Percentiles rank a stretch among this genome's conserved stretches.
Conservation (phyloP, 2,888 invertebrate species). For the Encarsia formosa region DNA sequence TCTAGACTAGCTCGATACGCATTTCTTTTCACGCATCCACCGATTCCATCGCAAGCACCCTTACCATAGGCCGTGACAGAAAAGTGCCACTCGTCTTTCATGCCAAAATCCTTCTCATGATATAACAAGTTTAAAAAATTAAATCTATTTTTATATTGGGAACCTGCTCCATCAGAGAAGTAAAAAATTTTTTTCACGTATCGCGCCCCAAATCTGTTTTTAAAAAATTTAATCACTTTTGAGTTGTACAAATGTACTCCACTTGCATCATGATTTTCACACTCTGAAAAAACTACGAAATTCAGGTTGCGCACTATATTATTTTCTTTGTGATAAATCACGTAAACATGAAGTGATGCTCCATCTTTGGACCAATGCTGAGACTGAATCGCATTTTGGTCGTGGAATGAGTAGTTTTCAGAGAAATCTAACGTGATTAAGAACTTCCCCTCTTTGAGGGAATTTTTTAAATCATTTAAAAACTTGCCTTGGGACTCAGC, state of each 20-base stretch:
- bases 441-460: not conserved
- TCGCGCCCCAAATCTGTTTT: not conserved
- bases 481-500: not conserved
- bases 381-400: conserved; percentile 5
- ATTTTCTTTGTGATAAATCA: not conserved
- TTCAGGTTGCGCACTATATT: not conserved
- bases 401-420: conserved; percentile 4
- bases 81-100: conserved; percentile 1
- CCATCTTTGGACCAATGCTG: not conserved
- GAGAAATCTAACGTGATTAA: conserved; percentile 3
- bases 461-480: not conserved
- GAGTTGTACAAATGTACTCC: not conserved
- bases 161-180: conserved; percentile 1
- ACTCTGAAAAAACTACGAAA: too few relatives aligned
- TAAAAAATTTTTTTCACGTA: conserved; percentile 2
- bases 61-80: not conserved
- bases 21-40: too few relatives aligned
- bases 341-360: not conserved
- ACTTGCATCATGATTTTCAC: too few relatives aligned
- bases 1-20: not conserved
- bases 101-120: too few relatives aligned
- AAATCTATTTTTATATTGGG: conserved; percentile 4
- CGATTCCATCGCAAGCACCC: conserved; percentile 3
- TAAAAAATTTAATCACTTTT: not conserved
- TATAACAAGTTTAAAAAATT: too few relatives aligned